phyloP scores from a whole-genome alignment of 2,888 invertebrate genomes.

The Xestia rhomboidea region DNA sequence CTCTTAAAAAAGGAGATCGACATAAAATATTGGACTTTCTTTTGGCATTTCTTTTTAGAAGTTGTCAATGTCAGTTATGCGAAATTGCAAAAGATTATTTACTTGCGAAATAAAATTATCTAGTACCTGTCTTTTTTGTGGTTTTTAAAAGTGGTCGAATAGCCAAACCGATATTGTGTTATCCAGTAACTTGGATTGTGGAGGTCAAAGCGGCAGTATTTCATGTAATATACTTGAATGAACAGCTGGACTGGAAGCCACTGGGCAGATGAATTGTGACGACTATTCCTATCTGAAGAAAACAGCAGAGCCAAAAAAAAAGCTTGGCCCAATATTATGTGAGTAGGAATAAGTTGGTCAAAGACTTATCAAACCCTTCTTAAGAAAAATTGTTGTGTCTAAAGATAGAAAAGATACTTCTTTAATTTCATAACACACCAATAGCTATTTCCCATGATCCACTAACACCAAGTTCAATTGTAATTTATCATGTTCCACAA shows the following conservation, averaged over 20 bases:
- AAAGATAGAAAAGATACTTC: not conserved
- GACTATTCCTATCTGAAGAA: not conserved
- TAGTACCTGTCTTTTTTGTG: not conserved
- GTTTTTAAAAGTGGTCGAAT: not conserved
- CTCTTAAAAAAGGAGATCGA: slow-evolving; percentile 6
- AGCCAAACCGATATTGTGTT: not conserved
- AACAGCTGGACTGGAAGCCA: not conserved
- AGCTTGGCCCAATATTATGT: not conserved
- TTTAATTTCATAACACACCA: not conserved
- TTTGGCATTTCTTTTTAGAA: slow-evolving; percentile 25
- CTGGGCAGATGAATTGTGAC: not conserved
- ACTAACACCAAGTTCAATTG: not conserved
- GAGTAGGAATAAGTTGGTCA: not conserved
- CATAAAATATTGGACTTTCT: slow-evolving; percentile 38
- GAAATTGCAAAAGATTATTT: slow-evolving; percentile 9
- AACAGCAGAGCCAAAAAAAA: not conserved
- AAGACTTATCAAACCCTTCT: not conserved
- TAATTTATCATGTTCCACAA: not conserved
- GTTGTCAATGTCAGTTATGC: slow-evolving; percentile 10
- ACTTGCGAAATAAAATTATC: not conserved
- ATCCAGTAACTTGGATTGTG: not conserved
- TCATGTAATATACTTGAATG: not conserved
- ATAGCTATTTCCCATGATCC: not conserved
- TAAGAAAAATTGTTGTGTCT: not conserved
- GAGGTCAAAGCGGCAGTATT: not conserved